phyloP scores from a whole-genome alignment of 2,113 vertebrate genomes.

The Planiliza haematocheilus region DNA sequence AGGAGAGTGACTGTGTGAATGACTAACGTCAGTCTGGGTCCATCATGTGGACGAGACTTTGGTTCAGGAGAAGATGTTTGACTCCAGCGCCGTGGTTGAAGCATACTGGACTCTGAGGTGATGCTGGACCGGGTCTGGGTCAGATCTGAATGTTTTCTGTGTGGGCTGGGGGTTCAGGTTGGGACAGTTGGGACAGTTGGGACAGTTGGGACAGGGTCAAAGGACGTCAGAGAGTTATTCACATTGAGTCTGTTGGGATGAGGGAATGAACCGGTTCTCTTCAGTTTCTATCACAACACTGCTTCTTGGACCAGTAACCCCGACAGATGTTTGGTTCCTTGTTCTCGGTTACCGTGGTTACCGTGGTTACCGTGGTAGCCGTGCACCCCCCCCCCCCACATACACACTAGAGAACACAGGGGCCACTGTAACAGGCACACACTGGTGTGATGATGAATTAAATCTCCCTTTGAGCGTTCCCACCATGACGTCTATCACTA shows the following conservation, averaged over 20 bases:
- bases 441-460: slow-evolving; percentile 92
- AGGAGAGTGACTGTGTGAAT: too few relatives aligned
- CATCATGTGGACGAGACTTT: too few relatives aligned
- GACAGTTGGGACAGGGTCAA: neutral
- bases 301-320: slow-evolving; percentile 62
- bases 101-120: neutral
- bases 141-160: too few relatives aligned
- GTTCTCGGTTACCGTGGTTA: slow-evolving; percentile 28
- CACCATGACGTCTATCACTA: slow-evolving; percentile 83
- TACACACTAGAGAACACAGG: slow-evolving; percentile 81
- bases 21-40: too few relatives aligned
- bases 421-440: slow-evolving; percentile 98
- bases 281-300: slow-evolving; percentile 67
- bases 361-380: slow-evolving; percentile 22
- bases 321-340: slow-evolving; percentile 58
- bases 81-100: neutral
- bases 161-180: too few relatives aligned
- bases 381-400: slow-evolving; percentile 29
- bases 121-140: too few relatives aligned
- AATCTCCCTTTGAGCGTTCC: slow-evolving; percentile 71
- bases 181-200: neutral
- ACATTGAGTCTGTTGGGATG: slow-evolving; percentile 23
- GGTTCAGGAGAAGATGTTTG: too few relatives aligned
- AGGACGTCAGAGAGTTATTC: slow-evolving; percentile 27
- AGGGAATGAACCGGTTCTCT: slow-evolving; percentile 60